Evolutionary conservation across 2,113 vertebrate genomes (phyloP).

Genomic region (Phrynosoma platyrhinos): DNA sequence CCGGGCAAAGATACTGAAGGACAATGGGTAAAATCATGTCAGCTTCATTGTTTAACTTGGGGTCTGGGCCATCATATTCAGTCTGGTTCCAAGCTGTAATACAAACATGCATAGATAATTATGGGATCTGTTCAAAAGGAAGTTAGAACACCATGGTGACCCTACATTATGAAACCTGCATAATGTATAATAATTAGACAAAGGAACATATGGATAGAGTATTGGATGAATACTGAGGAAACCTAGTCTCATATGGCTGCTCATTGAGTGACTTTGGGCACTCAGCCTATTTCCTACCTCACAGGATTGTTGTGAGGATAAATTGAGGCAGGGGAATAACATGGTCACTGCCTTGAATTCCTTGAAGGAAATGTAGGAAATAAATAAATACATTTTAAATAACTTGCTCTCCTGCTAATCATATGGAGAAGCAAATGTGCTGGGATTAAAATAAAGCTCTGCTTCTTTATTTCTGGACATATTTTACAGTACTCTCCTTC

Average conservation of each 20-base stretch:
- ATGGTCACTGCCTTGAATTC: background rate
- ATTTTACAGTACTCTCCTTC: background rate
- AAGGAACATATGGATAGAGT: background rate
- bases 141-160: background rate
- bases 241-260: too few species aligned
- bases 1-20: slow-evolving; percentile 92
- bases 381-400: too few species aligned
- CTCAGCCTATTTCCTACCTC: too few species aligned
- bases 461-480: background rate
- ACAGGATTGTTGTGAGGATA: too few species aligned
- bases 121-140: background rate
- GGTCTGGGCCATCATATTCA: slow-evolving; percentile 81
- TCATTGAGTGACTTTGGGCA: too few species aligned
- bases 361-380: too few species aligned
- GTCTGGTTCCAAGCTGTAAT: slow-evolving; percentile 94
- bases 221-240: too few species aligned
- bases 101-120: slow-evolving; percentile 8
- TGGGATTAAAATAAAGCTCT: background rate
- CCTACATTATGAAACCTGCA: background rate
- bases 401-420: background rate
- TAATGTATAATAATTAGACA: background rate
- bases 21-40: slow-evolving; percentile 98
- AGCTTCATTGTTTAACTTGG: slow-evolving; percentile 85
- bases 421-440: background rate
- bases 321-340: background rate